Conservation (phyloP, 2,888 invertebrate species). For the Frankliniella intonsa region DNA sequence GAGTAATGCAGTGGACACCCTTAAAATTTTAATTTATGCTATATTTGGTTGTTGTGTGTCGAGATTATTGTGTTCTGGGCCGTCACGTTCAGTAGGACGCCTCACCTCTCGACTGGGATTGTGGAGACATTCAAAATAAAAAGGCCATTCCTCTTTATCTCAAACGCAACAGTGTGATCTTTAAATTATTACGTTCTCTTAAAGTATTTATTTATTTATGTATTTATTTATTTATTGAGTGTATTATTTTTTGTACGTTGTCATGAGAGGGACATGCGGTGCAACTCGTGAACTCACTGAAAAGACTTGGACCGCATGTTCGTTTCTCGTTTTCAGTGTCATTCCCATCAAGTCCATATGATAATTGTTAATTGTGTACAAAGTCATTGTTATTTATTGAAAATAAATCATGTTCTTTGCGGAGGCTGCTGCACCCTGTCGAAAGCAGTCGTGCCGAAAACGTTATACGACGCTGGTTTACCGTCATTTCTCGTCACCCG, state of each 20-base stretch:
- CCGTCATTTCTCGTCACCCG: background rate
- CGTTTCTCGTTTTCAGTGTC: slow-evolving; percentile 3
- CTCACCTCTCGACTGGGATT: background rate
- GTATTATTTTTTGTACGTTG: background rate
- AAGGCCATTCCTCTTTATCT: background rate
- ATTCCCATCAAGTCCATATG: slow-evolving; percentile 17
- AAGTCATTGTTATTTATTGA: slow-evolving; percentile 27
- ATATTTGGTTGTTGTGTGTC: no score
- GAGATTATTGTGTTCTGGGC: background rate
- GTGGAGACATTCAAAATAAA: background rate
- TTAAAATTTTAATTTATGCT: slow-evolving; percentile 3
- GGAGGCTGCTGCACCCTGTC: background rate
- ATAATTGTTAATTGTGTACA: background rate
- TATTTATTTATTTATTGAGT: slow-evolving; percentile 15
- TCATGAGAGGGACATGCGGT: slow-evolving; percentile 19
- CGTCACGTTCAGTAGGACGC: background rate
- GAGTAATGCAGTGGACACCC: background rate
- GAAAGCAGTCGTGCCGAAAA: background rate
- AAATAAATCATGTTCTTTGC: background rate
- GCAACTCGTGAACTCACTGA: background rate
- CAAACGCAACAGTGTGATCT: slow-evolving; percentile 15
- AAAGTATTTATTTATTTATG: background rate
- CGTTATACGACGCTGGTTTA: background rate
- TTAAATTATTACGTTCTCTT: background rate
- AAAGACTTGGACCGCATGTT: slow-evolving; percentile 9